These are phyloP conservation scores for Pyralis farinalis DNA, from an alignment of 2,888 invertebrate species.

Conservation along the genomic window DNA sequence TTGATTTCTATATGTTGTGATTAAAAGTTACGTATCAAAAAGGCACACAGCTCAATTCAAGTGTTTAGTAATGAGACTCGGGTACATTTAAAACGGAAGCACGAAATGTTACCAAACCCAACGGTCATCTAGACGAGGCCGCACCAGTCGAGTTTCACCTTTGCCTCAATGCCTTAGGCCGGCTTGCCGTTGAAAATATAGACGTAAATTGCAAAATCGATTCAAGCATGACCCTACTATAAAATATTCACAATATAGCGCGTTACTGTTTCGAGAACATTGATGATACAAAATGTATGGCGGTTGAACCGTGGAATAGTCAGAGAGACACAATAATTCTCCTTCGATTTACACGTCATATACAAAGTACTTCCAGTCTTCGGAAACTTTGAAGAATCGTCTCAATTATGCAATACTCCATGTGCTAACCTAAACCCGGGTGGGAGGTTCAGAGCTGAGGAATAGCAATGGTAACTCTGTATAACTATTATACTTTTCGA, in stretches of 20 bases:
- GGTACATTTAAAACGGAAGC: slow-evolving; percentile 55
- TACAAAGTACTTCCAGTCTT: no score
- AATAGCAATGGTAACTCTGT: no score
- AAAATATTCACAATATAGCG: slow-evolving; percentile 20
- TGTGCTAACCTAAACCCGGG: no score
- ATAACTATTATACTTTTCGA: no score
- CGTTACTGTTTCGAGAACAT: slow-evolving; percentile 9
- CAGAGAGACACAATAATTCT: neutral
- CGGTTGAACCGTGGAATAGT: neutral
- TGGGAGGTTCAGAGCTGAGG: no score
- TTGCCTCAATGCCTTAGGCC: slow-evolving; percentile 47
- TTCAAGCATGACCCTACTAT: slow-evolving; percentile 16
- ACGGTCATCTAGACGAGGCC: slow-evolving; percentile 57
- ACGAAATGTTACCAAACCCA: slow-evolving; percentile 54
- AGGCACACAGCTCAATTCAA: no score
- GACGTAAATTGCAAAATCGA: slow-evolving; percentile 34
- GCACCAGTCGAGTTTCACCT: slow-evolving; percentile 57
- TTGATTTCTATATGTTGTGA: no score
- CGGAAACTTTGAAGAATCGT: no score
- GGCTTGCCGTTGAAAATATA: slow-evolving; percentile 29
- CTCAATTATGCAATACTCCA: no score
- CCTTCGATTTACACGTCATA: neutral
- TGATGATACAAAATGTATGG: slow-evolving; percentile 13
- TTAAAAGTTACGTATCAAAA: no score
- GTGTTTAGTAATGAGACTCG: neutral